phyloP scores from a whole-genome alignment of 1,140 invertebrate species.

The Calephelis virginiensis region DNA sequence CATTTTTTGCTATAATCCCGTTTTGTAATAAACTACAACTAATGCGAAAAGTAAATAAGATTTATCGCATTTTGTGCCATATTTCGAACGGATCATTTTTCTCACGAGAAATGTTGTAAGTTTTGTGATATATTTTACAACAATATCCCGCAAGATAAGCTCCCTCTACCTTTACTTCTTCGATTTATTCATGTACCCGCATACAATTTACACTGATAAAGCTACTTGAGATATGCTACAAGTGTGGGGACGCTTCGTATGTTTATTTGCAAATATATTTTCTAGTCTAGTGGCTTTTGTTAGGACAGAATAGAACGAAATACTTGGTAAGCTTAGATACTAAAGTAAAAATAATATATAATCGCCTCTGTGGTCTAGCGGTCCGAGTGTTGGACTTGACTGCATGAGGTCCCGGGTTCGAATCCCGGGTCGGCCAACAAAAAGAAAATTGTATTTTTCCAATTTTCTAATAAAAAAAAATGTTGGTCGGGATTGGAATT shows the following conservation, averaged over 20 bases:
- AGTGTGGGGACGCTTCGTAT: background rate
- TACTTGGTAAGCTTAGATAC: background rate
- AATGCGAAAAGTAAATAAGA: conserved; percentile 1
- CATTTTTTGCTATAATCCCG: too few relatives aligned
- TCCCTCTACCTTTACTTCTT: conserved; percentile 54
- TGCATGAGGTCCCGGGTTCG: too few relatives aligned
- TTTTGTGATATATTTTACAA: conserved; percentile 51
- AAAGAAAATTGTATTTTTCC: too few relatives aligned
- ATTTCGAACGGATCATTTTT: conserved; percentile 42
- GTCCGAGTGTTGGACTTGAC: too few relatives aligned
- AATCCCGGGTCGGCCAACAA: too few relatives aligned
- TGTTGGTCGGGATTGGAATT: too few relatives aligned
- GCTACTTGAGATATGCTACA: conserved; percentile 24
- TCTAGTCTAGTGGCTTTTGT: background rate
- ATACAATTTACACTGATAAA: conserved; percentile 55
- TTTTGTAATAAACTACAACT: background rate
- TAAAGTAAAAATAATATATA: too few relatives aligned
- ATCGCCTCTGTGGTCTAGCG: too few relatives aligned
- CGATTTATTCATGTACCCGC: conserved; percentile 69
- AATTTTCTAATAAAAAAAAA: too few relatives aligned
- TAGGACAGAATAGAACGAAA: background rate
- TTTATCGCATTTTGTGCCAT: conserved; percentile 21
- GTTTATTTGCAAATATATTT: conserved; percentile 8
- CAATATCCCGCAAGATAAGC: conserved; percentile 61
- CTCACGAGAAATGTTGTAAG: conserved; percentile 33